phyloP scores from a whole-genome alignment of 2,888 invertebrate species.

The Beris chalybata region DNA sequence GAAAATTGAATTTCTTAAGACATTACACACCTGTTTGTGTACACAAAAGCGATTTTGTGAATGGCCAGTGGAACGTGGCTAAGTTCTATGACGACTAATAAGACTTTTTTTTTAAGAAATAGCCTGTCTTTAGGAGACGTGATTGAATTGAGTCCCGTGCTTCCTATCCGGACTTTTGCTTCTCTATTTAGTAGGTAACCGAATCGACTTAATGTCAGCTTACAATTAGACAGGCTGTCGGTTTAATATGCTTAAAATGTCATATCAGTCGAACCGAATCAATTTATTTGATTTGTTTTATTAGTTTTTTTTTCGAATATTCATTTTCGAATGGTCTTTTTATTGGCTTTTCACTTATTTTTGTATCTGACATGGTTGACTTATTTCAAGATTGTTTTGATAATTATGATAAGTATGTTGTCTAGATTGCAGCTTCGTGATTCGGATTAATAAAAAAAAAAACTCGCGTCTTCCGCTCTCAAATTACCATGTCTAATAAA shows the following conservation, averaged over 20 bases:
- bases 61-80: too few relatives aligned
- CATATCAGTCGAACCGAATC: constrained; percentile 34
- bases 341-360: constrained; percentile 13
- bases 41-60: too few relatives aligned
- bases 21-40: too few relatives aligned
- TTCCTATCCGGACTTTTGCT: constrained; percentile 15
- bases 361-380: constrained; percentile 11
- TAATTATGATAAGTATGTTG: too few relatives aligned
- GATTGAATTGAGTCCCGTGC: not conserved
- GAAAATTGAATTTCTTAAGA: too few relatives aligned
- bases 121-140: too few relatives aligned
- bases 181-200: constrained; percentile 15
- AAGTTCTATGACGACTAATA: too few relatives aligned
- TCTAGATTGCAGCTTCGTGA: too few relatives aligned
- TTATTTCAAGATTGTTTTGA: not conserved
- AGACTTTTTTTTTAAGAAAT: too few relatives aligned
- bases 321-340: not conserved
- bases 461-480: not conserved
- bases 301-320: not conserved
- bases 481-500: constrained; percentile 26
- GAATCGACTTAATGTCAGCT: constrained; percentile 32
- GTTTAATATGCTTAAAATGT: constrained; percentile 38
- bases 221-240: constrained; percentile 38
- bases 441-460: too few relatives aligned
- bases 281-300: constrained; percentile 30